Evolutionary conservation across 2,113 vertebrate genomes (phyloP), one percentile per base, ranked within the genome.

Genomic region (Pimephales promelas): DNA sequence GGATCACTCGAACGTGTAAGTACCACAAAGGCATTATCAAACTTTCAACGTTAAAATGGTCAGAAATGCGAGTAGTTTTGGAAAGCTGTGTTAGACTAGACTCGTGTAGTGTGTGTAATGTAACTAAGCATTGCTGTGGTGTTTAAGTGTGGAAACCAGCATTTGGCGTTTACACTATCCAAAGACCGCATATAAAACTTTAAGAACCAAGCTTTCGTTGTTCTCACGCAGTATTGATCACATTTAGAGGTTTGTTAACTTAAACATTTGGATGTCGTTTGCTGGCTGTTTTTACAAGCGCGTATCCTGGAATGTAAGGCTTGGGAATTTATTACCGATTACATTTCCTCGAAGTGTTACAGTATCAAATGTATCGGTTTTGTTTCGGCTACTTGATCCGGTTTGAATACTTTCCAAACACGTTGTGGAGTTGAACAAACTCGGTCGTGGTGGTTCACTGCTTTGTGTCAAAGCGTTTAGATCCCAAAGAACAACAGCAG

Each of bases 1-100:
- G 93, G 92, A 92, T 90, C 92, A 90, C 90, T 81, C 93, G 88
- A 92, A 92, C 78, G 88, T 74, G 94, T 95, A 92, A 95, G 94
- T 95, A 86, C 62, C 54, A 24, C 0, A 10, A 52, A 64, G 14
- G 66, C 26, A 52, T 82, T 16, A 2, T 31, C 26, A 2, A 10
- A 56, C 10, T 5, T 18, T 40, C 31, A 36, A 11, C 10, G 20
- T 56, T 57, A 56, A 62, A 59, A 61, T 11, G 54, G 5, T 8
- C 24, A 73, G 57, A 24, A 76, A 47, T 52, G 2, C 2, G 47
- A 10, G 5, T 80, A 49, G 78, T 80, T 45, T 52, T 22, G 77
- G 20, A 18, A 66, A 28, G 57, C 57, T 28, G 57, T 5, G 59
- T 62, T 45, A 76, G 68, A 24, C 74, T n/a, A 36, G 36, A 26